A percentile compares a stretch with the other conserved stretches of the same genome.
These are phyloP conservation scores for Macropis europaea DNA, from an alignment of 2,888 invertebrate species.

Conservation along the genomic window DNA sequence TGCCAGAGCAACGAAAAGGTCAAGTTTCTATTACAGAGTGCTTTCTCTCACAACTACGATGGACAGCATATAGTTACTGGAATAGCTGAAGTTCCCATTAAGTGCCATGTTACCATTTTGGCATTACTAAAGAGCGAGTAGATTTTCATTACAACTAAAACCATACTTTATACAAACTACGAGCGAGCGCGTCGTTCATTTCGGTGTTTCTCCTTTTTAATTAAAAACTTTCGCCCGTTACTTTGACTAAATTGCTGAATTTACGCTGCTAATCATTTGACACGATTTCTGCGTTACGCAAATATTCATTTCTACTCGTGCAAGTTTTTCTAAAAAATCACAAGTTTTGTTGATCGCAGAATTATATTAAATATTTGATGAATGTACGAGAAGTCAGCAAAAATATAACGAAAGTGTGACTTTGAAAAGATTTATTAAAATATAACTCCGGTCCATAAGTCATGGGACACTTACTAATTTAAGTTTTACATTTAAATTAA, in stretches of 20 bases:
- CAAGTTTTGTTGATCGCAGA: too few relatives aligned
- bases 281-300: background rate
- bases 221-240: slow-evolving; percentile 32
- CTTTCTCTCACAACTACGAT: slow-evolving; percentile 51
- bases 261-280: background rate
- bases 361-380: too few relatives aligned
- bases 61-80: slow-evolving; percentile 17
- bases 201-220: slow-evolving; percentile 20
- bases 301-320: background rate
- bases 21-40: slow-evolving; percentile 33
- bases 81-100: slow-evolving; percentile 35
- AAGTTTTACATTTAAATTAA: too few relatives aligned
- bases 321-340: too few relatives aligned
- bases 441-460: too few relatives aligned
- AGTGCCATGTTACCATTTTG: slow-evolving; percentile 8
- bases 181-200: background rate
- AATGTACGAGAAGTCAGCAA: too few relatives aligned
- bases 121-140: background rate
- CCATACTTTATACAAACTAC: background rate
- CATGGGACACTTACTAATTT: too few relatives aligned
- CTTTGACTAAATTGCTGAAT: background rate
- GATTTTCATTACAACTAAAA: slow-evolving; percentile 33
- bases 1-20: slow-evolving; percentile 23
- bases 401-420: too few relatives aligned
- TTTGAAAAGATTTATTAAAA: too few relatives aligned